Evolutionary conservation across 2,797 vertebrate species (phyloP).

Genomic region (Setipinna tenuifilis): DNA sequence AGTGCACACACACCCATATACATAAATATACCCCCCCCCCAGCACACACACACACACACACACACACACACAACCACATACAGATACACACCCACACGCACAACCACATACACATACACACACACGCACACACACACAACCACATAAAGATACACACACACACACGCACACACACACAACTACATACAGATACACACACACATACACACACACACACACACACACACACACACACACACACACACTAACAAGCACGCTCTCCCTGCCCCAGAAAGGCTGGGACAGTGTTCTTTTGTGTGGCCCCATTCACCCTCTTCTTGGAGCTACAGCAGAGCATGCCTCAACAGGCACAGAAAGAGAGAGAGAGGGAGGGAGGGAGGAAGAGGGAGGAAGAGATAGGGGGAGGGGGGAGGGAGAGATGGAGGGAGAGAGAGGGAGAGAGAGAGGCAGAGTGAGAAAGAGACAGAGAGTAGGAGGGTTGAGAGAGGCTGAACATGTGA

Average conservation of each 20-base stretch:
- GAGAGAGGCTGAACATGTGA: not conserved
- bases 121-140: constrained; percentile 42
- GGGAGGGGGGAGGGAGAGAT: constrained; percentile 8
- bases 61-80: constrained; percentile 43
- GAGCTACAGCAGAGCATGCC: constrained; percentile 76
- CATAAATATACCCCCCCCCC: constrained; percentile 37
- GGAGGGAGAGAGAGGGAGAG: not conserved
- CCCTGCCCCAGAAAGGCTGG: constrained; percentile 71
- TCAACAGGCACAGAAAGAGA: constrained; percentile 80
- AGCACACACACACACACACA: constrained; percentile 48
- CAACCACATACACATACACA: constrained; percentile 54
- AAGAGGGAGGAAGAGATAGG: constrained; percentile 33
- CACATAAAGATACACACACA: constrained; percentile 37
- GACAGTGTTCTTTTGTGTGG: constrained; percentile 93
- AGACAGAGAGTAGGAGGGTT: not conserved
- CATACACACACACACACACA: constrained; percentile 40
- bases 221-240: constrained; percentile 35
- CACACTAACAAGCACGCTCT: constrained; percentile 58
- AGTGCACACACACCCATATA: constrained; percentile 31
- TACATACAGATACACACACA: no score
- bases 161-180: constrained; percentile 46
- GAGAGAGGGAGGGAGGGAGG: constrained; percentile 52
- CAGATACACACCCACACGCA: constrained; percentile 45
- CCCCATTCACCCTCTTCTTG: constrained; percentile 63
- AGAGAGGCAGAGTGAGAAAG: not conserved